Evolutionary conservation across 1,140 invertebrate species (phyloP), one percentile per base, ranked within the genome.

Genomic region (Venturia canescens): DNA sequence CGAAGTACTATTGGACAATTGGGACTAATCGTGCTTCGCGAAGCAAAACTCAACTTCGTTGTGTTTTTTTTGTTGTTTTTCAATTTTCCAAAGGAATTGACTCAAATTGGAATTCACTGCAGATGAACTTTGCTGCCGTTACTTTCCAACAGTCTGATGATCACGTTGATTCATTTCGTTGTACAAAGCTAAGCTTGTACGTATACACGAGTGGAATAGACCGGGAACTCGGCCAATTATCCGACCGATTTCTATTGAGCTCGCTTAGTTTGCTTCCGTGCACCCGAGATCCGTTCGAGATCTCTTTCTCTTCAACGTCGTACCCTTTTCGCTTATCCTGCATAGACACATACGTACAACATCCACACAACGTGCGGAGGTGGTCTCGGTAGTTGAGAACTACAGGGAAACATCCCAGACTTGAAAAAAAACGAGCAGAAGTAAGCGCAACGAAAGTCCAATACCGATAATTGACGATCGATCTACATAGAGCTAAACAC

Each of bases 211-310:
- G 38, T 63, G 31, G 26, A 34, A 44, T 18, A 66, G 21, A 66
- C 21, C 53, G 63, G 26, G 31, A 71, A 69, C 27, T 21, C n/a
- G 44, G 29, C 48, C 78, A 79, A 79, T 80, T 80, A 80, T 80
- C 57, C 53, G 26, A 53, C 57, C 74, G 72, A 60, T 78, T 66
- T 78, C 77, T 71, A 53, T 71, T 38, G 57, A 38, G 21, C 50
- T 50, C 38, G n/a, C 15, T 34, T 57, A 27, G 21, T n/a, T 21
- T 38, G 29, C 34, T 70, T 21, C 50, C 67, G 63, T 70, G 50
- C 63, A 18, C 48, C 23, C 38, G 44, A 23, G 70, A 72, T 72
- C 31, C 44, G n/a, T 29, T 34, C 15, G 70, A 78, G 63, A 78
- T 38, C 31, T 53, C 26, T 53, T 53, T 53, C 72, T 78, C 53